These are phyloP conservation scores for Hipparchia sbordonii DNA, from an alignment of 2,888 invertebrate species.

Conservation along the genomic window DNA sequence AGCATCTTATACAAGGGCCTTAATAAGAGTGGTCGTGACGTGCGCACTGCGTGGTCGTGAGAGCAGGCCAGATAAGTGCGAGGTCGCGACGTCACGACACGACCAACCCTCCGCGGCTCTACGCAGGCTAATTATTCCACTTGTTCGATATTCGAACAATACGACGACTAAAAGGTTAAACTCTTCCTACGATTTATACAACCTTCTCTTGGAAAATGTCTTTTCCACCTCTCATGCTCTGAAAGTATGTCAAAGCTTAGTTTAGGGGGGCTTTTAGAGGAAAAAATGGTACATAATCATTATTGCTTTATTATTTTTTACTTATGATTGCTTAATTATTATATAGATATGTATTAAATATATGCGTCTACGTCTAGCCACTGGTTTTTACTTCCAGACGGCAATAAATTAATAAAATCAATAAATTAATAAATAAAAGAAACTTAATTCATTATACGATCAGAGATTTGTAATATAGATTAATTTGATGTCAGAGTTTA, in stretches of 20 bases:
- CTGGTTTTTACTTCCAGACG: slow-evolving; percentile 13
- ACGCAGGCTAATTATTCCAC: slow-evolving; percentile 46
- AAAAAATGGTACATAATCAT: too few species aligned
- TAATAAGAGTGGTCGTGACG: slow-evolving; percentile 69
- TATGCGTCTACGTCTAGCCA: slow-evolving; percentile 4
- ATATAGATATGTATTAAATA: background rate
- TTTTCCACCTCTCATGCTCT: background rate
- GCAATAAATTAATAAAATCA: slow-evolving; percentile 5
- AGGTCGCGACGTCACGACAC: slow-evolving; percentile 73
- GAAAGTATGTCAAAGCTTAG: background rate
- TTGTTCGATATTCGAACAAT: slow-evolving; percentile 46
- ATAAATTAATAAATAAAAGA: too few species aligned
- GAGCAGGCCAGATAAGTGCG: slow-evolving; percentile 75
- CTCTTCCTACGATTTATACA: slow-evolving; percentile 4
- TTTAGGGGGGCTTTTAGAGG: background rate
- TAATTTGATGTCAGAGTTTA: too few species aligned
- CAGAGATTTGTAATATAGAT: too few species aligned
- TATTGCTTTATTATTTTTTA: background rate
- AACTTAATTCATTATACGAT: background rate
- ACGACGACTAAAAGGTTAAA: slow-evolving; percentile 29
- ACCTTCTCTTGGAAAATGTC: background rate
- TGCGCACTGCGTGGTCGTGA: slow-evolving; percentile 74
- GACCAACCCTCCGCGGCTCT: slow-evolving; percentile 46
- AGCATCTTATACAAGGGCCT: slow-evolving; percentile 44
- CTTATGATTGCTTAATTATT: background rate